These are phyloP conservation scores for Tenthredo amoena DNA, from an alignment of 2,888 invertebrate genomes.

Conservation along the genomic window DNA sequence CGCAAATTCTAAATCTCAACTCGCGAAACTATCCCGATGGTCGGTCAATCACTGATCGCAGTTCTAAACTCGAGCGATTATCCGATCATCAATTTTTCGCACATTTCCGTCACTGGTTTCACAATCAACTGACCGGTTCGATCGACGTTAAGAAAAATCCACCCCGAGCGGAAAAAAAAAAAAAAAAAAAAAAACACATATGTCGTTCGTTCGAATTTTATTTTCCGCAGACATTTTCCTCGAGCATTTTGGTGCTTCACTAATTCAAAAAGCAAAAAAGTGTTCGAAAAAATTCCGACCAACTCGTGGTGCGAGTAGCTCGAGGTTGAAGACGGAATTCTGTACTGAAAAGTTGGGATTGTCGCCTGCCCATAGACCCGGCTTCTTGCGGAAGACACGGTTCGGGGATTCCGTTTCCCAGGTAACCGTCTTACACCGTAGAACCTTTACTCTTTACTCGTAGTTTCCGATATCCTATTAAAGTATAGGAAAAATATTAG, in stretches of 20 bases:
- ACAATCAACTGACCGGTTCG: no score
- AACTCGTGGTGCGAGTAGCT: not conserved
- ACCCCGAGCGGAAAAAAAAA: no score
- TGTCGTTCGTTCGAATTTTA: no score
- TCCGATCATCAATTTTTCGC: not conserved
- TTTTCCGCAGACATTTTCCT: no score
- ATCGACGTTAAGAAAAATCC: no score
- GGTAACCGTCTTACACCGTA: conserved; percentile 11
- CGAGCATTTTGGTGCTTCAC: no score
- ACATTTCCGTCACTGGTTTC: not conserved
- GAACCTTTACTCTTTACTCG: not conserved
- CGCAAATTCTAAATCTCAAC: not conserved
- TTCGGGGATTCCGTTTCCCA: conserved; percentile 61
- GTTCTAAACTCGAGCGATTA: not conserved
- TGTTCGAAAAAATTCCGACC: not conserved
- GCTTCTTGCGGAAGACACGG: conserved; percentile 73
- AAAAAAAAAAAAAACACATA: no score
- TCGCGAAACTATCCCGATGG: not conserved
- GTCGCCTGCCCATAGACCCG: conserved; percentile 71
- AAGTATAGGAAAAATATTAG: not conserved
- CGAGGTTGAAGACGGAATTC: not conserved
- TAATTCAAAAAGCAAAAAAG: not conserved
- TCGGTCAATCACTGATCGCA: not conserved
- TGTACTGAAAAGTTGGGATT: conserved; percentile 61
- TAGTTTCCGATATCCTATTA: not conserved